Base-by-base conservation (phyloP, 2,888 invertebrate species). In the Dryobotodes eremita region DNA sequence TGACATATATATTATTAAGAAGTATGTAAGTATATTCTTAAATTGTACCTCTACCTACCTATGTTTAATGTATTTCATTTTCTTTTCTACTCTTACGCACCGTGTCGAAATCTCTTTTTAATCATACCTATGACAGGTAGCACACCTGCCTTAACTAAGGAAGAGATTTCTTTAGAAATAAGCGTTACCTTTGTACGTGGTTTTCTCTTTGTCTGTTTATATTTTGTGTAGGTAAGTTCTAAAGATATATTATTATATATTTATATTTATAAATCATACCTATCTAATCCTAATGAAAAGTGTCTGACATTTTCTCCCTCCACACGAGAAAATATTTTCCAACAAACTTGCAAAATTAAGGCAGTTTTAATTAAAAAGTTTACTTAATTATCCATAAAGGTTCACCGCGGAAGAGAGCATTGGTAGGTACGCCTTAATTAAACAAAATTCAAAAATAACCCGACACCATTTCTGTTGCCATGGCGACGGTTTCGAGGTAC, bases 391-490 rank as follows among this genome's bases (percentile, higher is more conserved):
- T 55, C n/a, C 26, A 23, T 31, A 48, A 53, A 73, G 50, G 53
- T 55, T 62, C 2, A 73, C 53, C 46, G 46, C 46, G 23, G 26
- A 48, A n/a, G 48, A 65, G 42, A 68, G 7, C 15, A 50, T n/a
- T 26, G 6, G 23, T 46, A 59, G 57, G n/a, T 57, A 57, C 13
- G 8, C 15, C 13, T 26, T 71, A 53, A 31, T 53, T 69, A 62
- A 78, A 61, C 11, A 36, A 48, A 55, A 48, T 55, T 79, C 26
- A n/a, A 42, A 57, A 79, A 36, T 55, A 61, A 50, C 55, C 17
- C 26, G 17, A 42, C 55, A 61, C 48, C 55, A 42, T 70, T 7
- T 69, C 42, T 57, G 61, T 81, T 68, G 31, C 50, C 23, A 68
- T 71, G 50, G 23, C n/a, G 50, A 59, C 77, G 26, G 36, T 50